phyloP scores from a whole-genome alignment of 2,797 vertebrate species.

The Hylomyscus alleni region DNA sequence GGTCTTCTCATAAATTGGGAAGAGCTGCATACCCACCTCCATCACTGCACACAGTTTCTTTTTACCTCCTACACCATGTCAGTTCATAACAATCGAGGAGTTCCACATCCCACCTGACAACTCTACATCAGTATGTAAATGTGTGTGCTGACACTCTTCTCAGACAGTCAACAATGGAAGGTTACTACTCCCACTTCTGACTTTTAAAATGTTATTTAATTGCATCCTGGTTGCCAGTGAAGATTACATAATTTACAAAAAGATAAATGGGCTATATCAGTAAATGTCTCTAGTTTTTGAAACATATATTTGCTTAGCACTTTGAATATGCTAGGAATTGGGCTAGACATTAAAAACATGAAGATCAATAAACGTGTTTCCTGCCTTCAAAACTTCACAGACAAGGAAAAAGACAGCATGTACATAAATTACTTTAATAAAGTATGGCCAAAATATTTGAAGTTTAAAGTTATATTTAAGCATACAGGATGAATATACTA shows the following conservation, averaged over 20 bases:
- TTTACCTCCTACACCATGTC: background rate
- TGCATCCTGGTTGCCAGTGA: background rate
- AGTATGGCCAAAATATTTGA: background rate
- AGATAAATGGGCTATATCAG: conserved; percentile 50
- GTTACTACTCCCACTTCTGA: background rate
- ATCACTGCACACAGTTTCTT: background rate
- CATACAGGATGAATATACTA: background rate
- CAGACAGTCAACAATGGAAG: conserved; percentile 2
- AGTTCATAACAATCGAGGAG: background rate
- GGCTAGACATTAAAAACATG: conserved; percentile 25
- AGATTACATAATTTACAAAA: conserved; percentile 51
- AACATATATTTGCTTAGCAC: conserved; percentile 68
- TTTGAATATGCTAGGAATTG: conserved; percentile 67
- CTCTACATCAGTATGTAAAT: conserved; percentile 39
- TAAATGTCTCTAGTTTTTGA: conserved; percentile 58
- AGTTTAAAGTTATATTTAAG: conserved; percentile 12
- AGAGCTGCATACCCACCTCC: background rate
- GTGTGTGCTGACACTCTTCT: conserved; percentile 33
- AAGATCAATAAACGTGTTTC: conserved; percentile 62
- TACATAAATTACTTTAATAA: conserved; percentile 50
- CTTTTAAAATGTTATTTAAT: conserved; percentile 20
- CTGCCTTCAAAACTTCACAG: conserved; percentile 66
- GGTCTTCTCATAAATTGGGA: conserved; percentile 32
- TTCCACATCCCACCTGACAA: conserved; percentile 23
- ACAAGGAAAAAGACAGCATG: conserved; percentile 60